Base-by-base conservation (phyloP, 2,888 invertebrate species). In the Parochlus steinenii region DNA sequence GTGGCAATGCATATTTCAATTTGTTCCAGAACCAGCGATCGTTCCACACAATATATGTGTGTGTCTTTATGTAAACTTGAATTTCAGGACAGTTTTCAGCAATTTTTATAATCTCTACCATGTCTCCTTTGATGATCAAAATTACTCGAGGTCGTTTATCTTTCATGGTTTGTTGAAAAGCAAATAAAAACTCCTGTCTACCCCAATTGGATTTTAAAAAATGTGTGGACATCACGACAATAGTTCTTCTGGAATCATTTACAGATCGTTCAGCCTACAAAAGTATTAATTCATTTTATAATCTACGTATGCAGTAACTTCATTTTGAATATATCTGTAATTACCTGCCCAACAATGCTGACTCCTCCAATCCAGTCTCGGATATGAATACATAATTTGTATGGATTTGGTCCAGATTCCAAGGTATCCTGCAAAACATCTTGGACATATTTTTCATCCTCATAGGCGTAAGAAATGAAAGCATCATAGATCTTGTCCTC, bases 1-100 rank as follows among this genome's bases (percentile, higher is more conserved):
- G 71, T 0, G 72, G 73, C 41, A 74, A 52, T 8, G 77, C 76
- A 47, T 72, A 74, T 20, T 64, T 55, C 34, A 80, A 55, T 71
- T n/a, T n/a, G n/a, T n/a, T n/a, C n/a, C n/a, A n/a, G n/a, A n/a
- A n/a, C n/a, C n/a, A n/a, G n/a, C n/a, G 69, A 45, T 78, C 75
- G 5, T 68, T 74, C 73, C 74, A 76, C 44, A 71, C 68, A 15
- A 79, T 62, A 48, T 78, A 79, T 0, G 78, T 79, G 49, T 75
- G 76, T 48, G 66, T 69, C 37, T 61, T 62, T 10, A 79, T 54
- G 50, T 77, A 77, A 2, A 68, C 61, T 45, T 69, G 63, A 30
- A 75, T 58, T 44, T 72, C 72, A 1, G 65, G 58, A 47, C 80
- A 78, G 39, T 63, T 58, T 18, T 69, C 64, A 22, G 62, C 60